phyloP scores from a whole-genome alignment of 2,888 invertebrate species.

The Sepioteuthis lessoniana region DNA sequence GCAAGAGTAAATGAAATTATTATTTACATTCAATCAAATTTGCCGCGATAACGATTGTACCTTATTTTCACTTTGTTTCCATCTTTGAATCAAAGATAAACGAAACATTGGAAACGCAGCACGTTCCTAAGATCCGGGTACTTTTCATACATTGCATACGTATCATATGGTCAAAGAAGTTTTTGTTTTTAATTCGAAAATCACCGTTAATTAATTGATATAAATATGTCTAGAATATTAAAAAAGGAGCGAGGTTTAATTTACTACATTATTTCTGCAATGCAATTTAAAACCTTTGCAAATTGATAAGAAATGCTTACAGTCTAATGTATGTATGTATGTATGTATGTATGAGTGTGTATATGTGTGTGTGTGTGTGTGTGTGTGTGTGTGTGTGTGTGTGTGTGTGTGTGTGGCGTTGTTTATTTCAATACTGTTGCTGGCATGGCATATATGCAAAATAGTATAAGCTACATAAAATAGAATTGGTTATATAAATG shows the following conservation, averaged over 20 bases:
- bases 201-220: too few relatives aligned
- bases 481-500: background rate
- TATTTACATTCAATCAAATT: slow-evolving; percentile 4
- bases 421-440: background rate
- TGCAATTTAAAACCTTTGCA: too few relatives aligned
- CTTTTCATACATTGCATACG: background rate
- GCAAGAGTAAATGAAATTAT: background rate
- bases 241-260: too few relatives aligned
- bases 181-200: too few relatives aligned
- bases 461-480: too few relatives aligned
- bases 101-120: background rate
- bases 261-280: too few relatives aligned
- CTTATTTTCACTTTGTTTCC: background rate
- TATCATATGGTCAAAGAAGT: too few relatives aligned
- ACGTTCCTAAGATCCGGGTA: background rate
- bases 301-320: too few relatives aligned
- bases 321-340: too few relatives aligned
- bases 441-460: background rate
- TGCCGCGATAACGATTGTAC: background rate
- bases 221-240: too few relatives aligned
- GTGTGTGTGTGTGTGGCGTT: too few relatives aligned
- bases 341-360: too few relatives aligned
- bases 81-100: background rate
- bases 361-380: background rate
- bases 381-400: background rate